A percentile compares a stretch with the other conserved stretches of the same genome.
Conservation (phyloP, 23 tunicate genomes). For the Halocynthia roretzi region DNA sequence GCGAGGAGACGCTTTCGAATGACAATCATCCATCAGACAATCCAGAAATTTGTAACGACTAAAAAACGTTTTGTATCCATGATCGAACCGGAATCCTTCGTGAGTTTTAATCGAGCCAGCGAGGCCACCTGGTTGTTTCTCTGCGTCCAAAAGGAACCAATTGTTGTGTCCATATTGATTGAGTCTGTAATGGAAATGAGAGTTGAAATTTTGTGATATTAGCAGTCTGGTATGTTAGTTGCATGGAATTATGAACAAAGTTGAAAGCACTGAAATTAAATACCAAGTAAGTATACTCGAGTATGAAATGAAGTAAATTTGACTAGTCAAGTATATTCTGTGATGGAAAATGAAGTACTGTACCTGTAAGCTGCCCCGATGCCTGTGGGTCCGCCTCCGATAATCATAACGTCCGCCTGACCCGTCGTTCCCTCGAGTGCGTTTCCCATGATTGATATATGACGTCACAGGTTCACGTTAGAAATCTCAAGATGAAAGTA, state of each 20-base stretch:
- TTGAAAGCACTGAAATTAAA: too few species aligned
- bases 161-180: conserved; percentile 57
- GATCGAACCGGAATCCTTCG: conserved; percentile 98
- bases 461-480: too few species aligned
- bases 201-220: not conserved
- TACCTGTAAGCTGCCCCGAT: conserved; percentile 99
- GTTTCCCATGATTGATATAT: conserved; percentile 55
- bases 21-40: conserved; percentile 18
- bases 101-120: conserved; percentile 85
- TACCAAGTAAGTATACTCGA: too few species aligned
- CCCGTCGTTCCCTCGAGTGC: conserved; percentile 65
- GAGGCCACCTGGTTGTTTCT: conserved; percentile 95
- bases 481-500: too few species aligned
- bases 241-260: not conserved
- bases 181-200: conserved; percentile 37
- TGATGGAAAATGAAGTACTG: not conserved
- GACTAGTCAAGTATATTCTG: too few species aligned
- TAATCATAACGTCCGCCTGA: conserved; percentile 70
- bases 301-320: too few species aligned
- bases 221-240: not conserved
- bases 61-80: conserved; percentile 67
- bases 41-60: conserved; percentile 79
- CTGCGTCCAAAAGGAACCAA: conserved; percentile 96
- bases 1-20: not conserved
- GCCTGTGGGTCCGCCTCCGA: conserved; percentile 98